Evolutionary conservation across 2,797 vertebrate genomes (phyloP).

Genomic region (Coendou prehensilis): DNA sequence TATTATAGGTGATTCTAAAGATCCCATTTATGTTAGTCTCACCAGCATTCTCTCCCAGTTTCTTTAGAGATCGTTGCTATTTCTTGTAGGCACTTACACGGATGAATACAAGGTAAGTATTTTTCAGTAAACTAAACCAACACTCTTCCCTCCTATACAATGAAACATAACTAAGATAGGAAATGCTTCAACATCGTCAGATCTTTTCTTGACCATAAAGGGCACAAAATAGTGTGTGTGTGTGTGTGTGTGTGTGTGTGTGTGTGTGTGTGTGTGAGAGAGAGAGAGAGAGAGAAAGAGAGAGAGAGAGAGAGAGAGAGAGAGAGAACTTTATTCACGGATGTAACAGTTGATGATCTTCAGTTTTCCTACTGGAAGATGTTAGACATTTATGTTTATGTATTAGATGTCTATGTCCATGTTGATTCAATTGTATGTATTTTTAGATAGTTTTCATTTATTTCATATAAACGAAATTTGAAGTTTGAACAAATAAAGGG

Average conservation of each 20-base stretch:
- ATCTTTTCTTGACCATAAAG: neutral
- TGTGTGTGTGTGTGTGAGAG: neutral
- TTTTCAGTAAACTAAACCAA: constrained; percentile 39
- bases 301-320: neutral
- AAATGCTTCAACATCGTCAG: neutral
- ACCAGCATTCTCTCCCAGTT: neutral
- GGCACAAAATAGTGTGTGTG: neutral
- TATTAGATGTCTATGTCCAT: neutral
- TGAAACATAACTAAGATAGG: constrained; percentile 16
- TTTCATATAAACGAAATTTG: neutral
- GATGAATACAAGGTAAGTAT: neutral
- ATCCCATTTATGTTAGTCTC: neutral
- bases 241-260: neutral
- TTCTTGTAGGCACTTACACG: neutral
- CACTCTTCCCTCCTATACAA: neutral
- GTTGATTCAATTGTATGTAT: neutral
- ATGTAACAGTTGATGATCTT: neutral
- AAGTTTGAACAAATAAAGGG: constrained; percentile 67
- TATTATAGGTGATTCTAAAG: neutral
- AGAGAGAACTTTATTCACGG: neutral
- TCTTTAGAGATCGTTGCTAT: neutral
- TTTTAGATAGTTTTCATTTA: neutral
- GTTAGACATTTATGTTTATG: neutral
- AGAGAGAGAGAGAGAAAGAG: neutral
- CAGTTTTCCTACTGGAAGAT: neutral